Conservation (phyloP, 2,797 vertebrate species). For the Cetoscarus ocellatus region DNA sequence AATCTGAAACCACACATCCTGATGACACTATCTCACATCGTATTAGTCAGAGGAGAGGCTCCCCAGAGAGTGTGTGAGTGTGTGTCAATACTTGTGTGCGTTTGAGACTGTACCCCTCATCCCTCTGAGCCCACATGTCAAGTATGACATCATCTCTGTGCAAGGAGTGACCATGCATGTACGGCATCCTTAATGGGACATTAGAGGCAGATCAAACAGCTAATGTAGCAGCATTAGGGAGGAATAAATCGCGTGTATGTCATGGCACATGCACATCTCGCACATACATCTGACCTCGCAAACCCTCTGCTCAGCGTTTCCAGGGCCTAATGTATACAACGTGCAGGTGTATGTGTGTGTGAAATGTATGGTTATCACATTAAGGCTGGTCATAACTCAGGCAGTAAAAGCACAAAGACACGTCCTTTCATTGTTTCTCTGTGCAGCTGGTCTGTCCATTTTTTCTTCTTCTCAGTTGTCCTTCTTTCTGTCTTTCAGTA, state of each 20-base stretch:
- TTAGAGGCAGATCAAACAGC: slow-evolving; percentile 75
- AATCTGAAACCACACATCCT: slow-evolving; percentile 34
- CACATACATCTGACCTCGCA: slow-evolving; percentile 44
- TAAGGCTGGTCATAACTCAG: slow-evolving; percentile 70
- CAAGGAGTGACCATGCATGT: slow-evolving; percentile 77
- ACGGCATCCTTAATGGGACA: slow-evolving; percentile 77
- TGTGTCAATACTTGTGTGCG: slow-evolving; percentile 13
- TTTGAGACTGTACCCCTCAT: slow-evolving; percentile 14
- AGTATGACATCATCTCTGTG: slow-evolving; percentile 75
- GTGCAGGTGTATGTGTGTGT: slow-evolving; percentile 46
- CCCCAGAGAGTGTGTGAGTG: slow-evolving; percentile 24
- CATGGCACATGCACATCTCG: slow-evolving; percentile 54
- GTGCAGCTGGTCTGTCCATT: slow-evolving; percentile 47
- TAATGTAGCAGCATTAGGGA: slow-evolving; percentile 78
- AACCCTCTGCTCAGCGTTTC: slow-evolving; percentile 58
- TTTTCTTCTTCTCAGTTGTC: neutral
- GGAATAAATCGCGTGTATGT: slow-evolving; percentile 77
- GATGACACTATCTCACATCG: slow-evolving; percentile 17
- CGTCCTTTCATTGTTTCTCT: slow-evolving; percentile 49
- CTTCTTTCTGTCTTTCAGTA: slow-evolving; percentile 21
- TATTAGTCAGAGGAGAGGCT: slow-evolving; percentile 20
- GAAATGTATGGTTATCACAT: slow-evolving; percentile 72
- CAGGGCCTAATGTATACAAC: slow-evolving; percentile 56
- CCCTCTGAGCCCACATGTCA: slow-evolving; percentile 37
- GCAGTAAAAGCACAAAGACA: slow-evolving; percentile 66